A percentile compares a stretch with the other conserved stretches of the same genome.
Evolutionary conservation across 2,888 invertebrate species (phyloP).

Genomic region (Gnatocerus cornutus): DNA sequence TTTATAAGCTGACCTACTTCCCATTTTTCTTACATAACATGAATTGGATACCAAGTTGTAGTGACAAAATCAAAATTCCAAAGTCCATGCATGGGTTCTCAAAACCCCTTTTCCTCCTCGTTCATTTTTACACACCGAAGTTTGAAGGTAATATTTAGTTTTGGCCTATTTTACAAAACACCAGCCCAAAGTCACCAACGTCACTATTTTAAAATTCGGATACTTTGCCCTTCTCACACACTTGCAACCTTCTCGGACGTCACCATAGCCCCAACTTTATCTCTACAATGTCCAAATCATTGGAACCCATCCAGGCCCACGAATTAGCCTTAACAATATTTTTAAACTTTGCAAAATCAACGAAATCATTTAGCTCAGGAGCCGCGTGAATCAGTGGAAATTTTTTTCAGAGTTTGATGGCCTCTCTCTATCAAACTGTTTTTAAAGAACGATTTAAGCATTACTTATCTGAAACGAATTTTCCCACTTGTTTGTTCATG

Average conservation of each 20-base stretch:
- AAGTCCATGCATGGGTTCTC: slow-evolving; percentile 14
- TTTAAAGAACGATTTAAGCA: background rate
- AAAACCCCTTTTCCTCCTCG: too few species aligned
- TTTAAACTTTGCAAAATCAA: slow-evolving; percentile 24
- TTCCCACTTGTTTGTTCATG: slow-evolving; percentile 1
- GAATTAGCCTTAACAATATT: slow-evolving; percentile 19
- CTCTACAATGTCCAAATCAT: slow-evolving; percentile 17
- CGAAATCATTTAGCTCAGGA: slow-evolving; percentile 6
- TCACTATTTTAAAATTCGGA: too few species aligned
- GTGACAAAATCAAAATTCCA: slow-evolving; percentile 14
- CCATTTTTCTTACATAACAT: slow-evolving; percentile 42
- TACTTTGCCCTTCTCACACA: background rate
- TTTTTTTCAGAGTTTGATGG: slow-evolving; percentile 1
- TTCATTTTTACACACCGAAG: too few species aligned
- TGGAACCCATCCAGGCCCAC: slow-evolving; percentile 22
- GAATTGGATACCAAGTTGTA: slow-evolving; percentile 30
- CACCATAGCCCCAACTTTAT: slow-evolving; percentile 2
- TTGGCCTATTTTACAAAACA: background rate
- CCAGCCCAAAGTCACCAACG: too few species aligned
- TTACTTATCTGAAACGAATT: background rate
- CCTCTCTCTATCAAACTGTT: background rate
- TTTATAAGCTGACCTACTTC: slow-evolving; percentile 39
- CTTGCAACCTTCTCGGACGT: background rate
- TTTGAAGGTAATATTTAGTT: too few species aligned
- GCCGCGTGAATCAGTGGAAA: background rate